Conservation (phyloP, 2,888 invertebrate genomes). For the Sthenelais limicola region DNA sequence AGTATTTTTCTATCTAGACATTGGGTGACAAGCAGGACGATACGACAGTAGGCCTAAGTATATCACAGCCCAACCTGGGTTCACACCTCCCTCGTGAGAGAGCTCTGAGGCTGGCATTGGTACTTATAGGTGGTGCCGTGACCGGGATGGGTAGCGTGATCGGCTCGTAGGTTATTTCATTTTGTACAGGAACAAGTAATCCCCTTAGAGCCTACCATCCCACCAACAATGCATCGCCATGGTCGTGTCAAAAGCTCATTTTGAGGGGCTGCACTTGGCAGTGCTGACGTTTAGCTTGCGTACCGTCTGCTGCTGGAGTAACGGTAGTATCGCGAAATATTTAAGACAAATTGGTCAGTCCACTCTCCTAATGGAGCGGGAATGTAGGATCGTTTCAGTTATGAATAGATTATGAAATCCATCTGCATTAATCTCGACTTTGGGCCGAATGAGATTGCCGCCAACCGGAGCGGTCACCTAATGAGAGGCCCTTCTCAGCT, state of each 20-base stretch:
- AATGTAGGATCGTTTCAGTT: conserved; percentile 33
- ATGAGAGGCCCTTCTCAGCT: conserved; percentile 10
- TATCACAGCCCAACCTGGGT: too few species aligned
- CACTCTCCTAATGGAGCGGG: conserved; percentile 30
- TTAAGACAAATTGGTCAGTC: conserved; percentile 32
- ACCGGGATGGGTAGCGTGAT: neutral
- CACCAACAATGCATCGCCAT: conserved; percentile 23
- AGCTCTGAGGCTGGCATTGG: too few species aligned
- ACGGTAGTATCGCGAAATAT: conserved; percentile 11
- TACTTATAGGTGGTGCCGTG: conserved; percentile 31
- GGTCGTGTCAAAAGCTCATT: conserved; percentile 35
- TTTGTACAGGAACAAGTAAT: conserved; percentile 35
- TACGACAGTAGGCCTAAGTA: too few species aligned
- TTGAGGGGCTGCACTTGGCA: conserved; percentile 5
- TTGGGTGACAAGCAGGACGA: too few species aligned
- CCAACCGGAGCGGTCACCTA: neutral
- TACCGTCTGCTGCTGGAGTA: neutral
- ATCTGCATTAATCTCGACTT: conserved; percentile 21
- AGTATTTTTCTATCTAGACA: too few species aligned
- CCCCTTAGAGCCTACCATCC: conserved; percentile 14
- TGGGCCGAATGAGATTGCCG: neutral
- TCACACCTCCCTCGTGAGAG: too few species aligned
- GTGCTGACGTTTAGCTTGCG: conserved; percentile 1
- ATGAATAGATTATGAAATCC: conserved; percentile 35
- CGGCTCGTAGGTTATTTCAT: conserved; percentile 27